Evolutionary conservation across 2,888 invertebrate species (phyloP), one percentile per base, ranked within the genome.

Genomic region (Eulithis testata): DNA sequence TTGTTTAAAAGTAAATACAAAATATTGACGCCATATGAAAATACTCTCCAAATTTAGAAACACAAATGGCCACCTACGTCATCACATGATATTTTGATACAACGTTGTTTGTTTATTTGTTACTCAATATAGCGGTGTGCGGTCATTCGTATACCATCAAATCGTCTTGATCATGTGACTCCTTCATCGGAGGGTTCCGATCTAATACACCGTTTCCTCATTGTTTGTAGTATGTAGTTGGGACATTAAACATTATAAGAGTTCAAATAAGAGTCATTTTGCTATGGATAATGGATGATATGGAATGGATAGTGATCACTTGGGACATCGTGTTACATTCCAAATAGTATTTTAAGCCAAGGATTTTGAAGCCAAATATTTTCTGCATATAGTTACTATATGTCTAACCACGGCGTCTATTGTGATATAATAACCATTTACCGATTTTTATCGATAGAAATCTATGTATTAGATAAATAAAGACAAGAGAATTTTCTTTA

Each of bases 91-190:
- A 50, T 40, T 58, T 49, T 14, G 8, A 37, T 44, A 21, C 50
- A 40, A 40, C 50, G n/a, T 58, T 40, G 58, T 59, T 51, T 59
- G 58, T 59, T 59, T 59, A 27, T 59, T 50, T 49, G 58, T 59
- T 27, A 44, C 50, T 59, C 27, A 51, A 59, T 51, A 59, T 59
- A 59, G 58, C 52, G 52, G n/a, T 52, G 12, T 7, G 52, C 37
- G 12, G 69, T 68, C 67, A 68, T 71, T 68, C 55, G 65, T 53
- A 70, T 68, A 66, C 60, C 58, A 43, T 63, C 45, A 51, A 56
- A 61, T 62, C 37, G 50, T 58, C 60, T 40, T 70, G 67, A 78
- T 79, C 78, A 76, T 76, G 74, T 77, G 76, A 78, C 72, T 66
- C 63, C 60, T 66, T 68, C 70, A 71, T 66, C 65, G 66, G 69